A percentile compares a stretch with the other conserved stretches of the same genome.
Evolutionary conservation across 2,113 vertebrate genomes (phyloP).

Genomic region (Platichthys stellatus): DNA sequence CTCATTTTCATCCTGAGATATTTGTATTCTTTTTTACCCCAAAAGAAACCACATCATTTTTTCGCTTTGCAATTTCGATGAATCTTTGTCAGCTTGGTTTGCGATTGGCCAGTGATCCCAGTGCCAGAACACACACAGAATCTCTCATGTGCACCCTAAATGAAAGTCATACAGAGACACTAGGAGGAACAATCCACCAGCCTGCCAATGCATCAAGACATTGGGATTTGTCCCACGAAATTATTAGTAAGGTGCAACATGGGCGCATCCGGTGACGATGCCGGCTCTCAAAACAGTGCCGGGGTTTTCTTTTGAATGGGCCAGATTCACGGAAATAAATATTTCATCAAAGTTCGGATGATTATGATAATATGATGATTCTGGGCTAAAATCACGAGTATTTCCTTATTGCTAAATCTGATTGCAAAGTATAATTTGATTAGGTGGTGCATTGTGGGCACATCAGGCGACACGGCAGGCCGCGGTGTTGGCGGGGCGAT

Average conservation of each 20-base stretch:
- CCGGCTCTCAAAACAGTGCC: neutral
- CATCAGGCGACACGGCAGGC: neutral
- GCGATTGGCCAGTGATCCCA: no score
- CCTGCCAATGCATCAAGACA: no score
- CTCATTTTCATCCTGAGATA: no score
- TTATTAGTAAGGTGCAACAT: neutral
- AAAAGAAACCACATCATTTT: no score
- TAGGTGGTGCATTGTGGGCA: no score
- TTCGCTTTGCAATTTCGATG: no score
- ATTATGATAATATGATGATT: neutral
- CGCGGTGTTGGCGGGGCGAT: neutral
- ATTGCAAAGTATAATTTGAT: conserved; percentile 12
- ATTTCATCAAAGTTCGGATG: neutral
- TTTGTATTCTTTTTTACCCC: no score
- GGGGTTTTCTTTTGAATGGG: neutral
- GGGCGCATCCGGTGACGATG: neutral
- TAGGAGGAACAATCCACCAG: no score
- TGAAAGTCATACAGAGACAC: no score
- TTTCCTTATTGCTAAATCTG: conserved; percentile 10
- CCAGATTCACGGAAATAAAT: neutral
- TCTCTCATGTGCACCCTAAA: no score
- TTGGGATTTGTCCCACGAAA: neutral
- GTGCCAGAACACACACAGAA: no score
- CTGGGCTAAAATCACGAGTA: neutral
- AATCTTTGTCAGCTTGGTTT: no score